Percentiles rank a stretch among this genome's conserved stretches.
phyloP scores from a whole-genome alignment of 2,888 invertebrate genomes.

The Phortica magna region DNA sequence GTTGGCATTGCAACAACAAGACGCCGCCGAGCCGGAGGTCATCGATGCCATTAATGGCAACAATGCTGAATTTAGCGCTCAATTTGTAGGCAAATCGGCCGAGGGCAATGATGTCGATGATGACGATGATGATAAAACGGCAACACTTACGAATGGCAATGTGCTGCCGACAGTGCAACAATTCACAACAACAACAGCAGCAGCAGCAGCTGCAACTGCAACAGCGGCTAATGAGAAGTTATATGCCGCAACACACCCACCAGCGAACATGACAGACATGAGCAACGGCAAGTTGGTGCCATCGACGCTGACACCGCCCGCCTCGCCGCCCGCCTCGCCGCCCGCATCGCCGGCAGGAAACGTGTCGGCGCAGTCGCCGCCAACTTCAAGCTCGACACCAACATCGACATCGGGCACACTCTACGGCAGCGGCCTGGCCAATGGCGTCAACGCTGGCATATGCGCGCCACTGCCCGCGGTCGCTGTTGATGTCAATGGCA shows the following conservation, averaged over 20 bases:
- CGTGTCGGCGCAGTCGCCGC: slow-evolving; percentile 13
- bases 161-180: neutral
- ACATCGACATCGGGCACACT: slow-evolving; percentile 35
- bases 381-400: slow-evolving; percentile 13
- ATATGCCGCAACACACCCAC: slow-evolving; percentile 12
- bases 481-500: slow-evolving; percentile 71
- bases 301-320: slow-evolving; percentile 69
- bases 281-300: slow-evolving; percentile 54
- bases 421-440: slow-evolving; percentile 53
- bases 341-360: slow-evolving; percentile 14
- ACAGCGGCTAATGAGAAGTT: slow-evolving; percentile 7
- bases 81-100: slow-evolving; percentile 28
- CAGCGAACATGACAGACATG: slow-evolving; percentile 28
- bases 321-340: slow-evolving; percentile 61
- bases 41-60: slow-evolving; percentile 36
- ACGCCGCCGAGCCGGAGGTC: neutral
- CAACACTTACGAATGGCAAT: slow-evolving; percentile 15
- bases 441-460: slow-evolving; percentile 54
- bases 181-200: slow-evolving; percentile 9
- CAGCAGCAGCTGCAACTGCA: slow-evolving; percentile 12
- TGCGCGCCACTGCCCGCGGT: slow-evolving; percentile 52
- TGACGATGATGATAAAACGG: slow-evolving; percentile 1
- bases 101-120: neutral
- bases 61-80: neutral
- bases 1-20: neutral